Evolutionary conservation across 1,140 invertebrate species (phyloP).

Genomic region (Drosophila sturtevanti): DNA sequence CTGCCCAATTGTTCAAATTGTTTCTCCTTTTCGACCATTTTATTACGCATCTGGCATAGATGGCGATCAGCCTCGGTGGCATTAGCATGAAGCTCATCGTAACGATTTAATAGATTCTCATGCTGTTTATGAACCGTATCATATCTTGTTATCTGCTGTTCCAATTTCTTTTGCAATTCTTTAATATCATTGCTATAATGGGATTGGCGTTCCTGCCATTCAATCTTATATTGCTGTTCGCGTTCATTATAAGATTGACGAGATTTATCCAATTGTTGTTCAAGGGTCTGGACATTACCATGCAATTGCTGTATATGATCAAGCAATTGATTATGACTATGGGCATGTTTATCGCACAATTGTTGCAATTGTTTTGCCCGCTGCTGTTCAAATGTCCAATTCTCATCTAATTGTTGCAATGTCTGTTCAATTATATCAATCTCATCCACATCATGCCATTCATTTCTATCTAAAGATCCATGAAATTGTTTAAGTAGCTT

Average conservation of each 20-base stretch:
- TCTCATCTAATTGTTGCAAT: not conserved
- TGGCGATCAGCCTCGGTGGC: conserved; percentile 15
- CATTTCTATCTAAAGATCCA: not conserved
- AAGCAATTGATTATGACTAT: not conserved
- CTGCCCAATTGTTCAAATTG: conserved; percentile 30
- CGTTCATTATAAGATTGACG: not conserved
- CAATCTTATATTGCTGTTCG: not conserved
- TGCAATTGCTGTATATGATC: not conserved
- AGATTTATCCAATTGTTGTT: not conserved
- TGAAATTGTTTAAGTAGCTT: not conserved
- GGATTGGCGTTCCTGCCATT: not conserved
- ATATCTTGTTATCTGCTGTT: not conserved
- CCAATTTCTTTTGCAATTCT: conserved; percentile 4
- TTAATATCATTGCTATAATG: not conserved
- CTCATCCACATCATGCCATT: not conserved
- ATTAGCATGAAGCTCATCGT: conserved; percentile 14
- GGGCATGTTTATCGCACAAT: not conserved
- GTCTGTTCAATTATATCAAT: not conserved
- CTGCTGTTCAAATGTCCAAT: not conserved
- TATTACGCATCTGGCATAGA: conserved; percentile 21
- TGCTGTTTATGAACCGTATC: not conserved
- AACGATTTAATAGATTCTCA: conserved; percentile 23
- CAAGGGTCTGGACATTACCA: not conserved
- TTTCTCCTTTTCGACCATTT: conserved; percentile 39
- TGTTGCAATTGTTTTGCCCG: conserved; percentile 11